Evolutionary conservation across 64 coral and sea anemone species (phyloP), one percentile per base, ranked within the genome.

Genomic region (Montipora capricornis): DNA sequence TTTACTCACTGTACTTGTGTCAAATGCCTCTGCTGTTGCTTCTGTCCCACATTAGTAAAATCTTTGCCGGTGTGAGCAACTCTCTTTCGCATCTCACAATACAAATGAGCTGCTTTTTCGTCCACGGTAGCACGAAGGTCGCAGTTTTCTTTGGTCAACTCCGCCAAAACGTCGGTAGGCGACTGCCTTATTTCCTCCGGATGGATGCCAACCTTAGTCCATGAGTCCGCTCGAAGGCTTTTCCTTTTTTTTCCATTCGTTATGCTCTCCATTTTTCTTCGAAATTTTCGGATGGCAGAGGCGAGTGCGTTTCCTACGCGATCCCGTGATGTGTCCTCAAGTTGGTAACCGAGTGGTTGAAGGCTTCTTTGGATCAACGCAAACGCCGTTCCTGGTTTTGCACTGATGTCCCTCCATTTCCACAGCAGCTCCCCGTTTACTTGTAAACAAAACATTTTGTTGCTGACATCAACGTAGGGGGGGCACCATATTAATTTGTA

Each of bases 401-500:
- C n/a, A 5, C 46, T 17, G 12, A 78, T 14, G 14, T 77, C 53
- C 46, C 87, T 17, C n/a, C 49, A 89, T 58, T 77, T 44, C 87
- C 87, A 77, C 45, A 77, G 5, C 10, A 51, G 73, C 20, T 60
- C 87, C 8, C 73, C 20, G 6, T 89, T 89, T 61, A 89, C 10
- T 89, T 89, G 73, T 19, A 77, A 3, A 15, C 15, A 60, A 44
- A 64, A 78, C 73, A 77, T 88, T 51, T 20, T 73, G 53, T 44
- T 44, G 9, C 60, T 44, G 1, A 45, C 50, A 13, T 89, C 29
- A 44, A 89, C 26, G 57, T 77, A 74, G 13, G 83, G 83, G 9
- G 67, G 59, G n/a, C 16, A 87, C 83, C 66, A 87, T 73, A 10
- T 87, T 15, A 74, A 87, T 47, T 11, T n/a, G 50, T 5, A 87